Evolutionary conservation across 1,140 invertebrate genomes (phyloP).

Genomic region (Temnothorax nylanderi): DNA sequence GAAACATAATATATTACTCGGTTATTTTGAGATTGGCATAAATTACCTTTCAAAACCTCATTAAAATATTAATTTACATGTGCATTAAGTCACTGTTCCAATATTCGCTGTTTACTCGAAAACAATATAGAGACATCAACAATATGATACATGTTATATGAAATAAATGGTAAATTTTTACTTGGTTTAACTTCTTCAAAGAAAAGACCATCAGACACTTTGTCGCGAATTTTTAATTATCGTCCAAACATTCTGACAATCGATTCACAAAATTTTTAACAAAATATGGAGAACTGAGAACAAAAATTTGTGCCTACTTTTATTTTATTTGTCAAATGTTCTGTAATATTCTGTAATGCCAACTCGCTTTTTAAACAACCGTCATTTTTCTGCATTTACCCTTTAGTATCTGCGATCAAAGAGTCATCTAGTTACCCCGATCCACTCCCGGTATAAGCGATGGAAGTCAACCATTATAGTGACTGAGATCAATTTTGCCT

Average conservation of each 20-base stretch:
- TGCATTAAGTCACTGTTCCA: background rate
- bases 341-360: background rate
- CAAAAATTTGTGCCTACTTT: background rate
- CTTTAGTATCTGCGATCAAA: background rate
- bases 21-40: constrained; percentile 49
- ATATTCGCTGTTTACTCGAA: background rate
- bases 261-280: background rate
- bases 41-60: constrained; percentile 36
- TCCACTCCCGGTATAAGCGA: background rate
- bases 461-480: background rate
- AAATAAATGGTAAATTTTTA: background rate
- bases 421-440: background rate
- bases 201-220: background rate
- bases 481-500: constrained; percentile 12
- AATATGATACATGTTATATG: background rate
- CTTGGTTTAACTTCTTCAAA: background rate
- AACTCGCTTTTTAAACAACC: background rate
- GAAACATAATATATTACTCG: constrained; percentile 32
- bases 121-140: background rate
- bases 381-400: background rate
- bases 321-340: background rate
- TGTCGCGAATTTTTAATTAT: background rate
- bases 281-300: background rate
- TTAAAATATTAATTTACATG: constrained; percentile 36
- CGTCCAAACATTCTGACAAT: background rate